Percentiles rank a stretch among this genome's conserved stretches.
Conservation (phyloP, 2,113 vertebrate genomes). For the Silurus asotus region DNA sequence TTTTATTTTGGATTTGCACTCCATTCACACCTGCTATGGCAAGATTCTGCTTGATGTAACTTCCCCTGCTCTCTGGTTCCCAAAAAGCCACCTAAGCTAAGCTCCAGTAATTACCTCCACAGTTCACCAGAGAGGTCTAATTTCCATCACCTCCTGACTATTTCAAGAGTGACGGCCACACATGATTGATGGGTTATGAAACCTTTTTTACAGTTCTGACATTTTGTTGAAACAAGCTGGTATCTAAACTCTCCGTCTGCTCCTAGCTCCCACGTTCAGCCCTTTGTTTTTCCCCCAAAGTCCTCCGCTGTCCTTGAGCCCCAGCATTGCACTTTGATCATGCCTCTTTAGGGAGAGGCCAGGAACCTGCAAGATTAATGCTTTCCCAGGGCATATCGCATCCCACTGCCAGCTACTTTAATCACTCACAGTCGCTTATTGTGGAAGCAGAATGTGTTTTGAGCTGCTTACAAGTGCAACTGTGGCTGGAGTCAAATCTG, state of each 20-base stretch:
- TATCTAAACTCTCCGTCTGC: conserved; percentile 72
- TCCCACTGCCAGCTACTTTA: conserved; percentile 41
- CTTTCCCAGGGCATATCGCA: conserved; percentile 57
- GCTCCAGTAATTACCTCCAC: conserved; percentile 65
- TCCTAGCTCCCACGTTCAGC: conserved; percentile 37
- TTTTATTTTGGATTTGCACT: conserved; percentile 10
- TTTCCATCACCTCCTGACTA: conserved; percentile 62
- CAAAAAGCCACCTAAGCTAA: conserved; percentile 63
- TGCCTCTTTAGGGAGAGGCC: conserved; percentile 59
- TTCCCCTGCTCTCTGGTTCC: conserved; percentile 45
- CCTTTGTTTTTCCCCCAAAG: conserved; percentile 15
- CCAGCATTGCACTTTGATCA: conserved; percentile 54
- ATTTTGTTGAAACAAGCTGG: conserved; percentile 74
- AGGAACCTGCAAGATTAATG: conserved; percentile 62
- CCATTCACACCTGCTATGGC: conserved; percentile 13
- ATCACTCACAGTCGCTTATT: conserved; percentile 58
- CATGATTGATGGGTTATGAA: conserved; percentile 70
- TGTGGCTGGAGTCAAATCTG: conserved; percentile 49
- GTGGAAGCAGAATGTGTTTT: conserved; percentile 50
- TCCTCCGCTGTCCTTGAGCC: conserved; percentile 62
- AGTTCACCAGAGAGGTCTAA: conserved; percentile 66
- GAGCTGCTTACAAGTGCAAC: conserved; percentile 50
- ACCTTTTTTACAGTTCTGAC: conserved; percentile 67
- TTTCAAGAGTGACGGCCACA: conserved; percentile 60
- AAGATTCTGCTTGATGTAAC: conserved; percentile 37